phyloP scores from a whole-genome alignment of 2,888 invertebrate genomes.

The Ischnus inquisitorius region DNA sequence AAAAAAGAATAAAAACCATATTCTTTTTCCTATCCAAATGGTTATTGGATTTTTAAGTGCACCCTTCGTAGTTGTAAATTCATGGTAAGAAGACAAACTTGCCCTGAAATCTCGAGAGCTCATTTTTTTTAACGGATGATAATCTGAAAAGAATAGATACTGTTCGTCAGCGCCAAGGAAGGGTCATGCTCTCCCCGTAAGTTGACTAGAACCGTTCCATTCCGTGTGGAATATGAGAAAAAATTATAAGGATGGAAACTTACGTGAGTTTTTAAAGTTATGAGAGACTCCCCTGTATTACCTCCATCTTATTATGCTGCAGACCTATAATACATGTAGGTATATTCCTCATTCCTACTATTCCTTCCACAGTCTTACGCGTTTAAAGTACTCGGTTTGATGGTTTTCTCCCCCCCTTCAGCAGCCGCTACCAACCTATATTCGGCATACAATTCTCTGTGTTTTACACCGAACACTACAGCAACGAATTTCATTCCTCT shows the following conservation, averaged over 20 bases:
- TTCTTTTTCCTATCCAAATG: neutral
- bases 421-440: neutral
- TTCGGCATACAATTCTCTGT: slow-evolving; percentile 8
- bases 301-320: slow-evolving; percentile 5
- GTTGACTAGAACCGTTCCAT: neutral
- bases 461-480: slow-evolving; percentile 6
- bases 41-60: neutral
- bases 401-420: neutral
- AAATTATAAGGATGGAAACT: neutral
- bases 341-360: neutral
- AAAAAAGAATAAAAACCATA: neutral
- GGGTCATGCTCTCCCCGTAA: too few relatives aligned
- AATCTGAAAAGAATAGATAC: too few relatives aligned
- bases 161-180: too few relatives aligned
- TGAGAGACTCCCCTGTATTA: neutral
- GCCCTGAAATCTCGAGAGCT: too few relatives aligned
- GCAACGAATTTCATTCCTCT: slow-evolving; percentile 16
- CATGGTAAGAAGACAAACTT: neutral
- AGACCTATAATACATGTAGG: slow-evolving; percentile 10
- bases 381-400: neutral
- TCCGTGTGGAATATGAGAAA: neutral
- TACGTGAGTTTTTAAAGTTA: neutral
- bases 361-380: neutral
- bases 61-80: neutral
- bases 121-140: too few relatives aligned